Percentiles rank a stretch among this genome's conserved stretches.
phyloP scores from a whole-genome alignment of 2,113 vertebrate genomes.

The Antechinus stuartii region DNA sequence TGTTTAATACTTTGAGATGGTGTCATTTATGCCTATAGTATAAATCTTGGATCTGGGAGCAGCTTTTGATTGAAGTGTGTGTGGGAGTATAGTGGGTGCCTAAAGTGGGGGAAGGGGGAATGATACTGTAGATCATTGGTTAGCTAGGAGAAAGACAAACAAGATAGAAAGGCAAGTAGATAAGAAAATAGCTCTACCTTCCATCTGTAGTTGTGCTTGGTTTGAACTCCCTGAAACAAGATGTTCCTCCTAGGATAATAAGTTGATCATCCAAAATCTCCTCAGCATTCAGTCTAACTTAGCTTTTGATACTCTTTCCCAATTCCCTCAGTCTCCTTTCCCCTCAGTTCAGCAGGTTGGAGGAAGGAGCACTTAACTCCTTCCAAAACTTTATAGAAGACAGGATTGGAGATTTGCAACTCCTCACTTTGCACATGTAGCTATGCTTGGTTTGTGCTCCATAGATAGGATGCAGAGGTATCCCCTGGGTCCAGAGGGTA shows the following conservation, averaged over 20 bases:
- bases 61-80: not conserved
- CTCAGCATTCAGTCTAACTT: not conserved
- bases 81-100: not conserved
- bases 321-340: not conserved
- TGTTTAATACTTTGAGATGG: not conserved
- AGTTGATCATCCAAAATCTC: not conserved
- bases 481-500: not conserved
- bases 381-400: not conserved
- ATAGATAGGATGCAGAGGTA: not conserved
- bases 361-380: not conserved
- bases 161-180: not conserved
- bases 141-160: not conserved
- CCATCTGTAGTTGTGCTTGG: not conserved
- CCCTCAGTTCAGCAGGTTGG: not conserved
- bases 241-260: not conserved
- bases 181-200: not conserved
- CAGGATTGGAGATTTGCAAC: not conserved
- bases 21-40: not conserved
- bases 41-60: not conserved
- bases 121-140: not conserved
- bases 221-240: not conserved
- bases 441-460: not conserved
- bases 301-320: not conserved
- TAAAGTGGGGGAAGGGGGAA: not conserved
- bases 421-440: not conserved